Conservation (phyloP, 2,797 vertebrate genomes). For the Enteromius anoplus region DNA sequence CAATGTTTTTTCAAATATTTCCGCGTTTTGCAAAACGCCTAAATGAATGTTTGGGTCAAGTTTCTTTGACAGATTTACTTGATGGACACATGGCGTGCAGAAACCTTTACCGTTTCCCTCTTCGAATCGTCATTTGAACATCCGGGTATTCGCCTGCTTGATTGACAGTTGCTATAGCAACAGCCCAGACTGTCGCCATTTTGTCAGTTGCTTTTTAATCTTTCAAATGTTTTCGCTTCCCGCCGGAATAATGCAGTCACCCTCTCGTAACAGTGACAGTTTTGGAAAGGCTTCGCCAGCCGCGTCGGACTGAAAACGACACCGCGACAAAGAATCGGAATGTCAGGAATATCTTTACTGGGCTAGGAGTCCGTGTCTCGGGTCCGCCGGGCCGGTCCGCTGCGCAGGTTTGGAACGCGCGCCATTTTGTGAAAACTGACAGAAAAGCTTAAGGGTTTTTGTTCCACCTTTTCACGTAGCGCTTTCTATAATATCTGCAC, state of each 20-base stretch:
- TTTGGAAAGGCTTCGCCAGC: constrained; percentile 70
- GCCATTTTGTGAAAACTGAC: constrained; percentile 98
- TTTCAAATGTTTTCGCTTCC: constrained; percentile 85
- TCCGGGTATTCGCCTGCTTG: constrained; percentile 79
- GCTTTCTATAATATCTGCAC: not conserved
- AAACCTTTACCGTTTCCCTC: constrained; percentile 66
- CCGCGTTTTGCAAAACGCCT: not conserved
- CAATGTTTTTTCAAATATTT: not conserved
- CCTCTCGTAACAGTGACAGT: constrained; percentile 74
- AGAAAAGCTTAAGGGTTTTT: constrained; percentile 77
- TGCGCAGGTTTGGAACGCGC: constrained; percentile 98
- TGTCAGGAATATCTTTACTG: constrained; percentile 71
- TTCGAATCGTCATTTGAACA: constrained; percentile 77
- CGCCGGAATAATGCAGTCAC: constrained; percentile 83
- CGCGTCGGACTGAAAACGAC: constrained; percentile 70
- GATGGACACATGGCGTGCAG: constrained; percentile 56
- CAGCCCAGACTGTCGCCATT: constrained; percentile 84
- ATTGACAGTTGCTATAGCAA: constrained; percentile 87
- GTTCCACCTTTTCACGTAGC: constrained; percentile 2
- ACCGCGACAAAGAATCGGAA: constrained; percentile 70
- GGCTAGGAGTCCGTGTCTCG: constrained; percentile 78
- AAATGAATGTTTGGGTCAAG: not conserved
- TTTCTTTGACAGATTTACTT: not conserved
- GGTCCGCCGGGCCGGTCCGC: constrained; percentile 89
- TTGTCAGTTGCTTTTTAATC: constrained; percentile 80